Base-by-base conservation (phyloP, 2,797 vertebrate genomes). In the Nannoperca australis region DNA sequence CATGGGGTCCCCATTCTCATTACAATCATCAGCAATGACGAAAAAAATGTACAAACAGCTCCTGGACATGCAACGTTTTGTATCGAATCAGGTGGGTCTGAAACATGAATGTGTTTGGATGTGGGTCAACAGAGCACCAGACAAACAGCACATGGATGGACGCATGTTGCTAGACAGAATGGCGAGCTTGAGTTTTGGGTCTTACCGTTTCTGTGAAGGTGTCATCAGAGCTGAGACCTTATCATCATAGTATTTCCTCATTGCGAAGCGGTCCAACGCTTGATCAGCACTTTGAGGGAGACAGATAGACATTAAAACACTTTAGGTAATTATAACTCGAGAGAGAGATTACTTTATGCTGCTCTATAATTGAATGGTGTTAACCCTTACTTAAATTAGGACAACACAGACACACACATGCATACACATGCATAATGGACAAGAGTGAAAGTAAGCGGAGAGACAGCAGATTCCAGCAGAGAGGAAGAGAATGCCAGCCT, bases 191-290 rank as follows among this genome's bases (percentile, higher is more conserved):
- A 80, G 70, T 88, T 84, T 78, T 50, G 77, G 76, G 69, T 86
- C 94, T 88, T 95, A 98, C 98, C 98, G 95, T 89, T 96, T 98
- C 93, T 99, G 98, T 40, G 98, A 99, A 0, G 98, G 98, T 72
- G 97, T 98, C 97, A 99, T 98, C 93, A 98, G 89, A 50, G 95
- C 93, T 22, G 97, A 97, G 82, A 99, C 96, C 93, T 99, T 99
- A 91, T 99, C 98, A 82, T 99, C 97, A 24, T 97, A 98, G 93
- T 97, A 99, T 89, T 98, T 99, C 94, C 97, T 97, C 98, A 99
- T 99, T 40, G 98, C 98, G 67, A 98, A 99, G 86, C 97, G 97
- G 92, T 99, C 97, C 55, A 99, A 93, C 27, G 98, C 98, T 92
- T 99, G 98, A 92, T 98, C 97, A 74, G 98, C 98, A 80, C 98